phyloP scores from a whole-genome alignment of 2,113 vertebrate genomes.

The Apistogramma diplotaenia region DNA sequence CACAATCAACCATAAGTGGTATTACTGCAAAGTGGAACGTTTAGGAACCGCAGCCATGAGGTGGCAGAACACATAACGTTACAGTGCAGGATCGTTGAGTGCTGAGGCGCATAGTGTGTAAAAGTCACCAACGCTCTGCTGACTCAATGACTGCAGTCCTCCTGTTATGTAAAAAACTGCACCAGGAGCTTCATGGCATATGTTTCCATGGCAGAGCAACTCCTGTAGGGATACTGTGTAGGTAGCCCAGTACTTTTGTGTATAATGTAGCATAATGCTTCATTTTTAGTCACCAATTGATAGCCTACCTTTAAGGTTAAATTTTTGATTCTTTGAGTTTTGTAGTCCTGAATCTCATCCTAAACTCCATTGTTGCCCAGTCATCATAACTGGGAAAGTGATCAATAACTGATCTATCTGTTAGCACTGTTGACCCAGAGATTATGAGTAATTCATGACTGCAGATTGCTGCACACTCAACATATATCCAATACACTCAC shows the following conservation, averaged over 20 bases:
- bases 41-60: background rate
- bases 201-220: background rate
- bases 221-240: background rate
- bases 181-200: background rate
- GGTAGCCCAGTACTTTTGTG: background rate
- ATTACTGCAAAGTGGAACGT: background rate
- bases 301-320: background rate
- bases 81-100: background rate
- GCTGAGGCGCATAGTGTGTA: background rate
- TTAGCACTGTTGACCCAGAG: slow-evolving; percentile 44
- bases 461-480: slow-evolving; percentile 24
- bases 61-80: background rate
- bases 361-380: background rate
- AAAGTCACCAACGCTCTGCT: background rate
- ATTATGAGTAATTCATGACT: slow-evolving; percentile 43
- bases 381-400: slow-evolving; percentile 1
- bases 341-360: background rate
- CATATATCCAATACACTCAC: background rate
- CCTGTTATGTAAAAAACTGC: background rate
- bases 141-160: background rate
- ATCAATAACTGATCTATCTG: slow-evolving; percentile 44
- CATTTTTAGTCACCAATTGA: background rate
- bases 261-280: background rate
- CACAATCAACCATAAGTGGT: background rate
- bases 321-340: background rate